Conservation (phyloP, 2,113 vertebrate species). For the Melierax canorus region DNA sequence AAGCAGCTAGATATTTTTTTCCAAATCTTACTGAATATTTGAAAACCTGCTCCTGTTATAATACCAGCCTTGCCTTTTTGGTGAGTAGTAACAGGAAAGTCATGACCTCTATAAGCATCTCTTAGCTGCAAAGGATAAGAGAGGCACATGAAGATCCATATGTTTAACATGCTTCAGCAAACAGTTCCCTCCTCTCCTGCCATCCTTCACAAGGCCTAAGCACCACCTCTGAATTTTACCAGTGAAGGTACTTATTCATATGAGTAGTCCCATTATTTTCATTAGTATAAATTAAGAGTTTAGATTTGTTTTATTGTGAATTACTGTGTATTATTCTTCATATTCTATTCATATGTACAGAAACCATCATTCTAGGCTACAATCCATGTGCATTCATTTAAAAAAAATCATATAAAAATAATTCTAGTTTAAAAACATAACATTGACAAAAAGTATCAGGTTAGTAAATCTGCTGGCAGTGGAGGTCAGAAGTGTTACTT, state of each 20-base stretch:
- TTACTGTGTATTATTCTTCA: not conserved
- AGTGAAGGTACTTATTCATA: not conserved
- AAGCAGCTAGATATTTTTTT: not conserved
- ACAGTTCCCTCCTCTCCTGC: not conserved
- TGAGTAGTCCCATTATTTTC: not conserved
- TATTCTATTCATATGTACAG: not conserved
- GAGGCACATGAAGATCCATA: not conserved
- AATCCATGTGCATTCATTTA: not conserved
- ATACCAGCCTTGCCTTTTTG: not conserved
- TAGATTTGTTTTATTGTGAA: not conserved
- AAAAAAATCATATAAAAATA: not conserved
- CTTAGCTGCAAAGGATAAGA: not conserved
- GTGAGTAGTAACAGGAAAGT: not conserved
- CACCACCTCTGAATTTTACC: not conserved
- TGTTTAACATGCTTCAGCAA: not conserved
- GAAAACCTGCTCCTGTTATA: not conserved
- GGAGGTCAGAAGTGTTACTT: not conserved
- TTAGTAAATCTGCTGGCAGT: not conserved
- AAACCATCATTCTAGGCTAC: not conserved
- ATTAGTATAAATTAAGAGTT: not conserved
- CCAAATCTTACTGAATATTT: not conserved
- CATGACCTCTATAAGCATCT: not conserved
- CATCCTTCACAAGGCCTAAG: not conserved
- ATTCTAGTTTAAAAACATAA: not conserved
- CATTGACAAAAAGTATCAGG: not conserved